phyloP scores from a whole-genome alignment of 2,797 vertebrate genomes.

The Perodicticus potto region DNA sequence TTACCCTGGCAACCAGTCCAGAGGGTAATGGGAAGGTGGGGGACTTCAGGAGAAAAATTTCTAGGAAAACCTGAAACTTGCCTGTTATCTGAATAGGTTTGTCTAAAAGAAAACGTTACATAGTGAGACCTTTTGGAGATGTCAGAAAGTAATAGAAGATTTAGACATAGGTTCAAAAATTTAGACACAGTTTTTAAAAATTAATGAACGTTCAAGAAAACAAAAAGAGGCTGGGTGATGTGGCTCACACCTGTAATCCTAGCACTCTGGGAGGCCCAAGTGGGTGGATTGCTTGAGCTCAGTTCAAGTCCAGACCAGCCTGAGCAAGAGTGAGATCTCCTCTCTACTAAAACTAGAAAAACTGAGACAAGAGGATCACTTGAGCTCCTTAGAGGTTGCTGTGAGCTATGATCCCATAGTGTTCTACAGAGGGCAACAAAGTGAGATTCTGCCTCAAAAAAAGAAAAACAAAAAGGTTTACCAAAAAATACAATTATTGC shows the following conservation, averaged over 20 bases:
- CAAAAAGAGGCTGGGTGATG: no score
- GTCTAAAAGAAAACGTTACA: neutral
- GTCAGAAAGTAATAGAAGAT: neutral
- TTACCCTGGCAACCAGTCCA: neutral
- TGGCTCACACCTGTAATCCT: no score
- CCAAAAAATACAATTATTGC: neutral
- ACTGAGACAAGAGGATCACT: no score
- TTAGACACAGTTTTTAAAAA: constrained; percentile 11
- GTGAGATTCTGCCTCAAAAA: no score
- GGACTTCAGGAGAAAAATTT: neutral
- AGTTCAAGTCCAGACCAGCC: no score
- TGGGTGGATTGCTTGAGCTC: no score
- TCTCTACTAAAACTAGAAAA: no score
- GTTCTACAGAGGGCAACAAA: no score
- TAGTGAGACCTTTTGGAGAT: neutral
- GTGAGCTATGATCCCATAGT: no score
- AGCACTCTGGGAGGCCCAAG: no score
- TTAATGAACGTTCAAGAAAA: neutral
- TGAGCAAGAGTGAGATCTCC: no score
- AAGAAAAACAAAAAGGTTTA: constrained; percentile 4
- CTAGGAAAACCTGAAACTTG: neutral
- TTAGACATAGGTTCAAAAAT: neutral
- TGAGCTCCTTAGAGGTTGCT: no score
- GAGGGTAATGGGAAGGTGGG: neutral
- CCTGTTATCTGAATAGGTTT: neutral